Evolutionary conservation across 1,140 invertebrate species (phyloP), one percentile per base, ranked within the genome.

Genomic region (Bombus waltoni): DNA sequence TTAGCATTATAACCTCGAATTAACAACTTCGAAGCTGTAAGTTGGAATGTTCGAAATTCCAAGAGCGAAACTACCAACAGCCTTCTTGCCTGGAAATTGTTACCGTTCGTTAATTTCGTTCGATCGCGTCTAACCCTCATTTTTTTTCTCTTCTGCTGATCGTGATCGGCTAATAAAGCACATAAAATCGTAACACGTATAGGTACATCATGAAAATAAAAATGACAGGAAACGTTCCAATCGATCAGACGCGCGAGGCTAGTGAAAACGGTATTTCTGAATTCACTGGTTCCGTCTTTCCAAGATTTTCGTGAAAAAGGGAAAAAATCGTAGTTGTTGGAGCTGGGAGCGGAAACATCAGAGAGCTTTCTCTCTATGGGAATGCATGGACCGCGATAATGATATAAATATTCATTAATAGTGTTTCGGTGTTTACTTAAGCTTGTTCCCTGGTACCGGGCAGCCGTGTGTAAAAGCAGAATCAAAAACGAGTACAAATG

Each of bases 341-440:
- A 47, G 76, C 28, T 80, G 9, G 40, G 32, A 44, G 53, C 38
- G 62, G 40, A 62, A 38, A 47, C 47, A 72, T 22, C 25, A n/a
- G 28, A 42, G 59, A 35, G 71, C 77, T 87, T 91, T 81, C 82
- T 81, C 90, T 89, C 75, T 53, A 40, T 59, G 59, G 28, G 40
- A 87, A 85, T 66, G 76, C 65, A 81, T 66, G 65, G 47, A 68
- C 80, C 65, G 47, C 72, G 66, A 87, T 81, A 91, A 87, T 70
- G 77, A 70, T 86, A 91, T 88, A 89, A 91, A 92, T 92, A 92
- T 90, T 90, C 87, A 88, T 92, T 89, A 87, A 87, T 66, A 66
- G 42, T 15, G 65, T 71, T 82, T 72, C 44, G 22, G 42, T 59
- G 82, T 68, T 84, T 59, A 38, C 57, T 18, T 47, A 47, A 40